Base-by-base conservation (phyloP, 1,140 invertebrate species). In the Hormaphis cornu region DNA sequence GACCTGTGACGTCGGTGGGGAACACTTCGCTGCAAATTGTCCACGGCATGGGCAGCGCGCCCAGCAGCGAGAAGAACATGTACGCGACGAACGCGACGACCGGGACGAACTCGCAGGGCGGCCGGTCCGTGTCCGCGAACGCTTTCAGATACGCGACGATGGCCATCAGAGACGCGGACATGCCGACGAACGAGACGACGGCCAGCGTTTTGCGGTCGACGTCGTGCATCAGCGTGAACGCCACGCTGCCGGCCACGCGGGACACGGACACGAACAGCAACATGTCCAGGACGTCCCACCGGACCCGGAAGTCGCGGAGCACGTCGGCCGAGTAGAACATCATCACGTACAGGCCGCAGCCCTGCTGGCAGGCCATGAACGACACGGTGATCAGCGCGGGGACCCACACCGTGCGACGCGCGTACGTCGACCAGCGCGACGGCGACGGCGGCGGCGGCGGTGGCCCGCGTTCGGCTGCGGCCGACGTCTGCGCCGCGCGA, bases 271-370 rank as follows among this genome's bases (percentile, higher is more conserved):
- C 12, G 18, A 8, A 46, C n/a, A n/a, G 5, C 18, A n/a, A 12
- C 5, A 46, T n/a, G 8, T 10, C 18, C 6, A 46, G 6, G 4
- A 10, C 6, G 16, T 46, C 42, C 42, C 5, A n/a, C 5, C 4
- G 6, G 18, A 46, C 18, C 4, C 42, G 12, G 16, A 46, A 8
- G 16, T 86, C 83, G 70, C 85, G 80, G 73, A 88, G 84, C 73
- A 89, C 82, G 66, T 81, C 83, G 1, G 89, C 85, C 0, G 85
- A 84, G 73, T 90, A 90, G 75, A 87, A 90, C 40, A 90, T 79
- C 5, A 90, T 84, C 1, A 87, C 84, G 77, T 90, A 88, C 22
- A 88, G 87, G 5, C 87, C 87, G 0, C 83, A 85, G 58, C 85
- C 79, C 74, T 88, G 85, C 80, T 89, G 87, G 70, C 87, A 83